Percentiles rank a stretch among this genome's conserved stretches.
These are phyloP conservation scores for Amia ocellicauda DNA, from an alignment of 2,113 vertebrate genomes.

Conservation along the genomic window DNA sequence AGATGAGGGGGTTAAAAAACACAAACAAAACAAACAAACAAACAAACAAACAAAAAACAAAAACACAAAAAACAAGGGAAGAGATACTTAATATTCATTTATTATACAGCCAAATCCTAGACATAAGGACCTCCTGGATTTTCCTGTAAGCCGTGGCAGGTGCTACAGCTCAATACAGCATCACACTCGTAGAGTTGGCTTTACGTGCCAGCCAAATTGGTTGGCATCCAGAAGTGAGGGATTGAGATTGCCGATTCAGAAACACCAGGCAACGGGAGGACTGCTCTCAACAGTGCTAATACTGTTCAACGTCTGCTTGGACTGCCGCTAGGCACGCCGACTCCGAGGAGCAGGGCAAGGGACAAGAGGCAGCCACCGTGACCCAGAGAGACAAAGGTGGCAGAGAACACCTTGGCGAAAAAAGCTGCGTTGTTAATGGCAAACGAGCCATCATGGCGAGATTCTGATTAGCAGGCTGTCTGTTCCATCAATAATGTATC, in stretches of 20 bases:
- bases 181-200: background rate
- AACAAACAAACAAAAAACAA: conserved; percentile 1
- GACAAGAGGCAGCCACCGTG: background rate
- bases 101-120: conserved; percentile 5
- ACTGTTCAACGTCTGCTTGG: background rate
- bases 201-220: conserved; percentile 11
- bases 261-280: conserved; percentile 4
- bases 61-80: background rate
- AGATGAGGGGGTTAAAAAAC: conserved; percentile 4
- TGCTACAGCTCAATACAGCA: conserved; percentile 4
- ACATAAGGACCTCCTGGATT: conserved; percentile 15
- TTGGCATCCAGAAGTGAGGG: conserved; percentile 1
- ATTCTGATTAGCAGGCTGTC: too few relatives aligned
- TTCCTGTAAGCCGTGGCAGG: conserved; percentile 18
- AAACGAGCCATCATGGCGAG: background rate
- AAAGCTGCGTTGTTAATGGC: background rate
- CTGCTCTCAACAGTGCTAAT: background rate
- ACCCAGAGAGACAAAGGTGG: too few relatives aligned
- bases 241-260: conserved; percentile 5
- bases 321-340: background rate
- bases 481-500: too few relatives aligned
- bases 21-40: background rate
- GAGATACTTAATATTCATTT: conserved; percentile 12
- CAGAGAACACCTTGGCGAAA: background rate
- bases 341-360: background rate